Percentiles rank a stretch among this genome's conserved stretches.
These are phyloP conservation scores for Aptenodytes patagonicus DNA, from an alignment of 2,113 vertebrate genomes.

Conservation along the genomic window DNA sequence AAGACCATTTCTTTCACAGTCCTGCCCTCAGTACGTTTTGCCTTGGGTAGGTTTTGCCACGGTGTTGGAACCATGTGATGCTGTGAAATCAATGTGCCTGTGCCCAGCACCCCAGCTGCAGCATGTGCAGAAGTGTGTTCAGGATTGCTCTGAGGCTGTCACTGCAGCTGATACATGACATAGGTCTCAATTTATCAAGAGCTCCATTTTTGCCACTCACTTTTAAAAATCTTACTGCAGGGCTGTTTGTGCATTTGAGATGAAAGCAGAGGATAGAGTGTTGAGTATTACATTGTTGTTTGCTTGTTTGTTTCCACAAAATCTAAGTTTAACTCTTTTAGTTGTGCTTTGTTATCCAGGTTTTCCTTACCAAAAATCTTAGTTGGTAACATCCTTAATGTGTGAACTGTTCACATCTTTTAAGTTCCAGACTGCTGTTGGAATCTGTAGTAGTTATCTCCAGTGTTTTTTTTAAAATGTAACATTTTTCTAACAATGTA, in stretches of 20 bases:
- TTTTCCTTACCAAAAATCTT: background rate
- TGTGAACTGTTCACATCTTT: background rate
- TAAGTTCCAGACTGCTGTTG: background rate
- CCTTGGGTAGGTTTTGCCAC: background rate
- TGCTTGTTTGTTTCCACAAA: background rate
- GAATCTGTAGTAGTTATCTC: background rate
- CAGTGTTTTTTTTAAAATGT: background rate
- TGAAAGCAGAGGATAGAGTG: background rate
- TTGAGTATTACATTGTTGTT: background rate
- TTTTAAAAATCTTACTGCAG: background rate
- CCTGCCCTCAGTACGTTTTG: background rate
- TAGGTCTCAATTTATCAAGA: background rate
- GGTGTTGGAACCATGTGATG: background rate
- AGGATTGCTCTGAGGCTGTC: background rate
- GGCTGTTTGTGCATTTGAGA: background rate
- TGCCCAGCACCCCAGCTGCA: background rate
- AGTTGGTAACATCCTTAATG: background rate
- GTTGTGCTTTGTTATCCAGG: background rate
- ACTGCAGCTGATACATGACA: background rate
- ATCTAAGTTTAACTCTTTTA: background rate
- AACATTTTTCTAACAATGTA: background rate
- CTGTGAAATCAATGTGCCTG: background rate
- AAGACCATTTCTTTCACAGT: background rate
- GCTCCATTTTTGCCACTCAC: background rate
- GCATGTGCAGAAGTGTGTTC: background rate